phyloP scores from a whole-genome alignment of 2,888 invertebrate species.

The Tethea ocularis region DNA sequence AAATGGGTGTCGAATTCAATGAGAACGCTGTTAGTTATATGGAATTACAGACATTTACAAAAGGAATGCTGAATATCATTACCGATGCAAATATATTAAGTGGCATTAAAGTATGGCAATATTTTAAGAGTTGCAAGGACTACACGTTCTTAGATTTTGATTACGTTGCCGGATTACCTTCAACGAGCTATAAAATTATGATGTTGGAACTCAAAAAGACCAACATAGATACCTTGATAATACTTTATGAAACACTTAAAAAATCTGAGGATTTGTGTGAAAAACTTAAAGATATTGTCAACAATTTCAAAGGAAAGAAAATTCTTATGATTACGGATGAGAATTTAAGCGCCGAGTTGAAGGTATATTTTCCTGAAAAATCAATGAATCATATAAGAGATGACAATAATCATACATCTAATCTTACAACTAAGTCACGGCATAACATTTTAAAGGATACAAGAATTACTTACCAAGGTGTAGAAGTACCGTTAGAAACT shows the following conservation, averaged over 20 bases:
- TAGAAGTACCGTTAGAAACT: constrained; percentile 28
- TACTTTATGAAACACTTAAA: constrained; percentile 36
- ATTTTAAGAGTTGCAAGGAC: constrained; percentile 23
- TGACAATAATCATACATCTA: constrained; percentile 25
- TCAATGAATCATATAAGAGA: constrained; percentile 26
- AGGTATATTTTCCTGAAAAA: constrained; percentile 17
- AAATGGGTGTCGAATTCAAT: constrained; percentile 35
- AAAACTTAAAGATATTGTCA: constrained; percentile 35
- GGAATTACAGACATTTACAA: constrained; percentile 21
- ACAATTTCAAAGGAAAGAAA: constrained; percentile 26
- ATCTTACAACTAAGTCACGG: constrained; percentile 36
- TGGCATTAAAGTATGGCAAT: constrained; percentile 42
- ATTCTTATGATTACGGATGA: constrained; percentile 37
- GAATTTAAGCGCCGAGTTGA: constrained; percentile 22
- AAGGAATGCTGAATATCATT: constrained; percentile 33
- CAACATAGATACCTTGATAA: constrained; percentile 31
- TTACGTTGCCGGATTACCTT: constrained; percentile 40
- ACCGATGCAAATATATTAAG: constrained; percentile 37
- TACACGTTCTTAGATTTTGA: constrained; percentile 44
- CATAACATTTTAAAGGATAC: constrained; percentile 28
- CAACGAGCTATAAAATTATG: constrained; percentile 39
- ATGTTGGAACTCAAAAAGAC: constrained; percentile 36
- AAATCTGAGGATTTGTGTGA: constrained; percentile 20
- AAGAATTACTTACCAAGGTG: constrained; percentile 39
- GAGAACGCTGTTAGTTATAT: constrained; percentile 27